phyloP scores from a whole-genome alignment of 2,797 vertebrate genomes.

The Protonibea diacanthus region DNA sequence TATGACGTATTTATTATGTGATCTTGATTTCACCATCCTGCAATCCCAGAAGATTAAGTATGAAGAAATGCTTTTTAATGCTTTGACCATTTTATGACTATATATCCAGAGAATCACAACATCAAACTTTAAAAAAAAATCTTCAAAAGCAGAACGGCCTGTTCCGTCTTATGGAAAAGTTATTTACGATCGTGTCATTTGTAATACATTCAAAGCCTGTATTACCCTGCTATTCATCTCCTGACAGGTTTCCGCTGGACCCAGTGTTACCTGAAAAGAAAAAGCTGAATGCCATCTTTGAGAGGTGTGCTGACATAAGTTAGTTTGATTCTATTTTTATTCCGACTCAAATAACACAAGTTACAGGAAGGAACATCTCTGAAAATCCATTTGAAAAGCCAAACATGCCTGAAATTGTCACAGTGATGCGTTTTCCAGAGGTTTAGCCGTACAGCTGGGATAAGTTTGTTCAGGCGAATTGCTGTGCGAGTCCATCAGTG shows the following conservation, averaged over 20 bases:
- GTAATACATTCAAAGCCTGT: constrained; percentile 64
- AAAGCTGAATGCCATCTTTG: constrained; percentile 40
- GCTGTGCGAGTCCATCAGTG: constrained; percentile 70
- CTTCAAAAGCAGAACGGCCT: constrained; percentile 46
- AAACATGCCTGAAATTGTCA: constrained; percentile 75
- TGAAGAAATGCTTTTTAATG: not conserved
- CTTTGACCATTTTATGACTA: constrained; percentile 14
- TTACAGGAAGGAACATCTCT: constrained; percentile 66
- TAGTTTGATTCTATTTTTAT: constrained; percentile 69
- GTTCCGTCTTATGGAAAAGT: constrained; percentile 36
- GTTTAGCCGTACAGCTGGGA: constrained; percentile 71
- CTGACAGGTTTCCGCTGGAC: constrained; percentile 56
- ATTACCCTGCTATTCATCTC: constrained; percentile 62
- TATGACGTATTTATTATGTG: not conserved
- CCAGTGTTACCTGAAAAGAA: constrained; percentile 34
- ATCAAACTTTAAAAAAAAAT: constrained; percentile 10
- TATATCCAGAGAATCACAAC: constrained; percentile 27
- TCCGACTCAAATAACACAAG: constrained; percentile 68
- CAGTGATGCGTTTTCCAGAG: constrained; percentile 77
- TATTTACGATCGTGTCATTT: constrained; percentile 57
- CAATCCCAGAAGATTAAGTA: not conserved
- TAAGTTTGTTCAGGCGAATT: constrained; percentile 79
- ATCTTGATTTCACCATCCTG: not conserved
- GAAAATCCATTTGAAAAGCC: constrained; percentile 57
- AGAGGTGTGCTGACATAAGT: constrained; percentile 50